Base-by-base conservation (phyloP, 2,797 vertebrate species). In the Limosa lapponica region DNA sequence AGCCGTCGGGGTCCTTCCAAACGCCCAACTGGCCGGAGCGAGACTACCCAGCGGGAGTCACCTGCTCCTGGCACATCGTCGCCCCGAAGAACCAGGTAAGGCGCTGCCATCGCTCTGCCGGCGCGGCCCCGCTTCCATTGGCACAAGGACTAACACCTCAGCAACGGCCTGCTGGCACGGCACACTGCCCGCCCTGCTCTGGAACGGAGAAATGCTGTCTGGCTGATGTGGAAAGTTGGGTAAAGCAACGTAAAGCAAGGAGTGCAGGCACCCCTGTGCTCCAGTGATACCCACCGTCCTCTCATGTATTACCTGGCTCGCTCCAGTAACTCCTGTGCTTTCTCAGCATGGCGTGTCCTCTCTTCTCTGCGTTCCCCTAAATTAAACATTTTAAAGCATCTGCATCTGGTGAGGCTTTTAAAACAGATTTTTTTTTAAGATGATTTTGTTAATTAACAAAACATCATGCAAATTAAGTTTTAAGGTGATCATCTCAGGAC, bases 21-120 rank as follows among this genome's bases (percentile, higher is more conserved):
- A 99, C 99, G 0, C 99, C 99, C 59, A 99, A 99, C 98, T 99
- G 99, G 99, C 99, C 99, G 0, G 99, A 99, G 72, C 98, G 99
- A 87, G 99, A 99, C 97, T 99, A 99, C 85, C 99, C 99, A 10
- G 99, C 99, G 1, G 99, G 99, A 39, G 99, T 99, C 92, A 98
- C 99, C 74, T 99, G 99, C 73, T 98, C 99, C 70, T 99, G 99
- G 99, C 99, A 99, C 96, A 99, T 99, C 72, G 96, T 99, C 14
- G 99, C 99, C 70, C 99, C 99, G 0, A 99, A 99, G 97, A 99
- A 99, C 97, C 99, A 99, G 99, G 99, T 99, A 85, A 97, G 67
- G 61, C 0, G 0, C 55, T 28, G 62, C 58, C 66, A 2, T 18
- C 0, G 3, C n/a, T 11, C 14, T 1, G 4, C 78, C 0, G 4